These are phyloP conservation scores for Okamejei kenojei DNA, from an alignment of 2,797 vertebrate species.

Conservation along the genomic window DNA sequence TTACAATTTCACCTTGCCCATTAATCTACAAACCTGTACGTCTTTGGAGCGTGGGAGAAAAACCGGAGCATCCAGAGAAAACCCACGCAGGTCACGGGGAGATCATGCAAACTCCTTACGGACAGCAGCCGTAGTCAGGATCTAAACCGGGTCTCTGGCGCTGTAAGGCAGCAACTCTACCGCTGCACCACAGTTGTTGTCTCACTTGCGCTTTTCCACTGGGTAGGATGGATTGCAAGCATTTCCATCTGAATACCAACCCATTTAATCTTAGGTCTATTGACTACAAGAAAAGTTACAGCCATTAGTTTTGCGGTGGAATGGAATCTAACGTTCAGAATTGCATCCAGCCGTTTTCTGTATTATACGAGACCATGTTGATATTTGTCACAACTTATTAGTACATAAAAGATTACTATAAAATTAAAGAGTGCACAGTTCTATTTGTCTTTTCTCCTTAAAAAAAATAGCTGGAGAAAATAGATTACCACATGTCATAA, in stretches of 20 bases:
- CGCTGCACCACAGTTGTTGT: too few relatives aligned
- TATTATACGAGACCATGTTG: not conserved
- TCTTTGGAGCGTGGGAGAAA: too few relatives aligned
- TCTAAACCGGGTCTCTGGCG: too few relatives aligned
- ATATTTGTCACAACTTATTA: not conserved
- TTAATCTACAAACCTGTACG: too few relatives aligned
- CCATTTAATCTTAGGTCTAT: not conserved
- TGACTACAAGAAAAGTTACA: not conserved
- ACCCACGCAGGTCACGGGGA: too few relatives aligned
- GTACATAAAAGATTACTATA: not conserved
- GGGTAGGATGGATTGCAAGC: not conserved
- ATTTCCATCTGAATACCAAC: not conserved
- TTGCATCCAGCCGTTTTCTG: not conserved
- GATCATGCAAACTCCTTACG: too few relatives aligned
- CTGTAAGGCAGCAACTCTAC: too few relatives aligned
- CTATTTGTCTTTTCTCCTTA: not conserved
- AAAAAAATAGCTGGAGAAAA: not conserved
- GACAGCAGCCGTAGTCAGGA: too few relatives aligned
- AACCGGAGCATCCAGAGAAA: too few relatives aligned
- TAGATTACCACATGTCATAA: not conserved
- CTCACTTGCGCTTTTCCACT: not conserved
- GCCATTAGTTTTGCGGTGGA: too few relatives aligned
- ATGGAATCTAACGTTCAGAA: not conserved
- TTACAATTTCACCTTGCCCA: too few relatives aligned
- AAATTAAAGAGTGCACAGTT: not conserved